Evolutionary conservation across 1,140 invertebrate genomes (phyloP), one percentile per base, ranked within the genome.

Genomic region (Aphis craccivora): DNA sequence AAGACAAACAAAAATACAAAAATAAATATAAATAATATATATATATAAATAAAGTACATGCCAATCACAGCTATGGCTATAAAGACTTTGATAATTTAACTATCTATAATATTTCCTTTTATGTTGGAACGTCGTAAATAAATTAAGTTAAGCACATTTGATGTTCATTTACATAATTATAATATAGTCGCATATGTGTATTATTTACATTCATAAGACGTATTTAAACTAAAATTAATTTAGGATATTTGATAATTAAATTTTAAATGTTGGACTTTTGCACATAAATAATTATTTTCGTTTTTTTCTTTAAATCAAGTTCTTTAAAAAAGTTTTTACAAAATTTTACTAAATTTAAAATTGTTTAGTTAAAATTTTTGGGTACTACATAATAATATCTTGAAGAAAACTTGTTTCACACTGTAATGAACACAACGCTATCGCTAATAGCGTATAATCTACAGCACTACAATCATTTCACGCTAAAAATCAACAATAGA

Each of bases 311-410:
- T n/a, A n/a, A 76, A 76, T 11, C 14, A 76, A 76, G n/a, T n/a
- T n/a, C 14, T 76, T 20, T n/a, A 76, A 76, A 76, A 76, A 76
- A n/a, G n/a, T 76, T 76, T 76, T n/a, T n/a, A 67, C n/a, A 76
- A n/a, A 30, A 76, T 76, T n/a, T 76, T 76, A 76, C 60, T 76
- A 76, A 76, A 76, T n/a, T 76, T 76, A n/a, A 76, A 76, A 76
- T 35, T 76, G 14, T n/a, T n/a, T n/a, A n/a, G n/a, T 76, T 76
- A n/a, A 76, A 76, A 76, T 35, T 76, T 4, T n/a, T 35, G 60
- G 4, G 60, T n/a, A 76, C 30, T 76, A 76, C 30, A 76, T n/a
- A 76, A 14, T 76, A 76, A 76, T 76, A 35, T 76, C 5, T 76
- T 76, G 18, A 76, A 76, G n/a, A 76, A 76, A 76, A 76, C 60